A percentile compares a stretch with the other conserved stretches of the same genome.
Evolutionary conservation across 2,113 vertebrate genomes (phyloP).

Genomic region (Pelvicachromis taeniatus): DNA sequence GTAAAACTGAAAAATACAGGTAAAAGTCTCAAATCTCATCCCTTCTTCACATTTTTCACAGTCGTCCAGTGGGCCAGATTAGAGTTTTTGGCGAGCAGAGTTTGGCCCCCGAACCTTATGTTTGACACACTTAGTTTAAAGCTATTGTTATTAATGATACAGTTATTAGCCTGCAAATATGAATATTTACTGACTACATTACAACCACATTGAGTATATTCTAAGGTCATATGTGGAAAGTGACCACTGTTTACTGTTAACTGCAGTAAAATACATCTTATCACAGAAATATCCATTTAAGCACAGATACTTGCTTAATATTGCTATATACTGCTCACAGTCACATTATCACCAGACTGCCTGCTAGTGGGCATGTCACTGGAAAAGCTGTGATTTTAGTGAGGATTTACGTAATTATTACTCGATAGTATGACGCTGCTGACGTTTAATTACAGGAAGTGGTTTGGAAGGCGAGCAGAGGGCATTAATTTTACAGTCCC

Average conservation of each 20-base stretch:
- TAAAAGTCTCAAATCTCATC: background rate
- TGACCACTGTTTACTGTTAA: background rate
- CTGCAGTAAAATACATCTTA: background rate
- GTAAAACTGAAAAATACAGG: background rate
- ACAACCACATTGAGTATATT: background rate
- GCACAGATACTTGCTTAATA: background rate
- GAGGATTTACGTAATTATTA: background rate
- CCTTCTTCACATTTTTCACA: background rate
- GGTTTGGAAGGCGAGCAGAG: background rate
- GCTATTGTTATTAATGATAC: too few relatives aligned
- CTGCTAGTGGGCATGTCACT: background rate
- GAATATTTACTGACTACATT: background rate
- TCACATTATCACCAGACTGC: background rate
- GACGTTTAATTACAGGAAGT: background rate
- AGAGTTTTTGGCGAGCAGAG: background rate
- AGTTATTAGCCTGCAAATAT: background rate
- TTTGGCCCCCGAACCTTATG: background rate
- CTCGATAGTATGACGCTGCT: background rate
- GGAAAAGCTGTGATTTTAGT: background rate
- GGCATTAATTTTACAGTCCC: background rate
- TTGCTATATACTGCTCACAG: fast-evolving
- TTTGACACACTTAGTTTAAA: background rate
- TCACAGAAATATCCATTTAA: background rate
- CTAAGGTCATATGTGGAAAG: background rate
- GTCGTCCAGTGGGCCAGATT: background rate